Evolutionary conservation across 2,888 invertebrate species (phyloP).

Genomic region (Branchipolynoe longqiensis): DNA sequence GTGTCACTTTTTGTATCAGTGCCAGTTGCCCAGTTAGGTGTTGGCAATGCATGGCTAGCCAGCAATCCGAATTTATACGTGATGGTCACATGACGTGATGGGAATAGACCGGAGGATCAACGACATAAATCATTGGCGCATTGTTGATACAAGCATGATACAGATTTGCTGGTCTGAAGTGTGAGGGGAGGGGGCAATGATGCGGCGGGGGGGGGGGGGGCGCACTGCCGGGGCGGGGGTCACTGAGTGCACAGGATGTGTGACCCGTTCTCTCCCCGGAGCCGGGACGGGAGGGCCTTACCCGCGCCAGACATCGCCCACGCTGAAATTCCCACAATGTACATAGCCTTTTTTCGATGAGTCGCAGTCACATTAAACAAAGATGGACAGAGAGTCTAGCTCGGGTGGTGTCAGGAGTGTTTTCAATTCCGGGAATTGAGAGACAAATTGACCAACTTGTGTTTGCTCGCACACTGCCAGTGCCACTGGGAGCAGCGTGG

Average conservation of each 20-base stretch:
- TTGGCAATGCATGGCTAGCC: neutral
- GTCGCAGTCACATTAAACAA: neutral
- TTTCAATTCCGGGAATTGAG: conserved; percentile 9
- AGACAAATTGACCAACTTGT: neutral
- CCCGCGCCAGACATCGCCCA: neutral
- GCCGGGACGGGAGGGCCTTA: neutral
- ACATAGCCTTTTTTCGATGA: neutral
- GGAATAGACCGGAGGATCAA: too few relatives aligned
- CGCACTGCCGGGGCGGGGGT: neutral
- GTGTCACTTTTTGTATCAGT: too few relatives aligned
- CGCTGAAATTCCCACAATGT: neutral
- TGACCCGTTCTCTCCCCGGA: too few relatives aligned
- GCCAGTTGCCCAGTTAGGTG: neutral
- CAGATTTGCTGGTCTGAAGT: neutral
- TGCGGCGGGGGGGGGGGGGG: neutral
- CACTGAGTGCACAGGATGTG: neutral
- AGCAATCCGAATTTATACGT: too few relatives aligned
- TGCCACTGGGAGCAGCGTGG: neutral
- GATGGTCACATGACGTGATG: too few relatives aligned
- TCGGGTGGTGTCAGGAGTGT: neutral
- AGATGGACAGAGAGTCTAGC: too few relatives aligned
- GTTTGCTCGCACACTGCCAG: conserved; percentile 23
- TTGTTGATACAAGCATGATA: neutral
- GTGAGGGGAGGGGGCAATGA: neutral
- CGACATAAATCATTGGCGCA: neutral